Percentiles rank a stretch among this genome's conserved stretches.
Conservation (phyloP, 2,888 invertebrate species). For the Agrochola lychnidis region DNA sequence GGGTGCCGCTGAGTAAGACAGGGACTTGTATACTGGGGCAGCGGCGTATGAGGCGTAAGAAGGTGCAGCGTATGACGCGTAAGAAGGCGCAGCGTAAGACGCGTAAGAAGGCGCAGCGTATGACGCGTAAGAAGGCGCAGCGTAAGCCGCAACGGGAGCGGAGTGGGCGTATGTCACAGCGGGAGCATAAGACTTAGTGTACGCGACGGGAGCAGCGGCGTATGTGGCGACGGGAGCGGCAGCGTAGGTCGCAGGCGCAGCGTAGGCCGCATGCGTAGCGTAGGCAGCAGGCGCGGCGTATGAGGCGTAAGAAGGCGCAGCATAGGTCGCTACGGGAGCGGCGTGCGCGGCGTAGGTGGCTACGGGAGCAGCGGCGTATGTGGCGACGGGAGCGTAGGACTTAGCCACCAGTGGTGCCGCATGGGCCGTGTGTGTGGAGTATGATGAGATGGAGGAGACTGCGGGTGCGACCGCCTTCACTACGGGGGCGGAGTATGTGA, state of each 20-base stretch:
- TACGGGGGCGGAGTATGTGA: conserved; percentile 77
- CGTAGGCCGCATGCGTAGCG: conserved; percentile 87
- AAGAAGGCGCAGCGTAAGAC: conserved; percentile 49
- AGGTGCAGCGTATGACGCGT: conserved; percentile 60
- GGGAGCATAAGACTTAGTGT: conserved; percentile 69
- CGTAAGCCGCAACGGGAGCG: conserved; percentile 64
- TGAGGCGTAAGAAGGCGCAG: conserved; percentile 72
- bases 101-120: conserved; percentile 50
- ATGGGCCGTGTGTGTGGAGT: conserved; percentile 71
- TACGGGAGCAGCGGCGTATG: conserved; percentile 68
- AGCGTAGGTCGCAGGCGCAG: conserved; percentile 70
- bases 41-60: conserved; percentile 61
- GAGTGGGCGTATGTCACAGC: conserved; percentile 63
- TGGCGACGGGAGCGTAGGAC: conserved; percentile 81
- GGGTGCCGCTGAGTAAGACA: conserved; percentile 90
- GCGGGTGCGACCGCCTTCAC: conserved; percentile 82
- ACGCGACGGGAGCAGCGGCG: conserved; percentile 88
- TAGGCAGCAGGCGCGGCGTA: conserved; percentile 69
- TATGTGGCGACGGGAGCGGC: conserved; percentile 85
- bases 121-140: conserved; percentile 59
- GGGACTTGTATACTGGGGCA: conserved; percentile 80
- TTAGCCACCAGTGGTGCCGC: conserved; percentile 73
- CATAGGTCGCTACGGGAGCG: conserved; percentile 63
- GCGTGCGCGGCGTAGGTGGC: conserved; percentile 75
- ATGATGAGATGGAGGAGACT: conserved; percentile 80